Conservation (phyloP, 53 echinoderm and acorn worm genomes). For the Pentamera pediparva region DNA sequence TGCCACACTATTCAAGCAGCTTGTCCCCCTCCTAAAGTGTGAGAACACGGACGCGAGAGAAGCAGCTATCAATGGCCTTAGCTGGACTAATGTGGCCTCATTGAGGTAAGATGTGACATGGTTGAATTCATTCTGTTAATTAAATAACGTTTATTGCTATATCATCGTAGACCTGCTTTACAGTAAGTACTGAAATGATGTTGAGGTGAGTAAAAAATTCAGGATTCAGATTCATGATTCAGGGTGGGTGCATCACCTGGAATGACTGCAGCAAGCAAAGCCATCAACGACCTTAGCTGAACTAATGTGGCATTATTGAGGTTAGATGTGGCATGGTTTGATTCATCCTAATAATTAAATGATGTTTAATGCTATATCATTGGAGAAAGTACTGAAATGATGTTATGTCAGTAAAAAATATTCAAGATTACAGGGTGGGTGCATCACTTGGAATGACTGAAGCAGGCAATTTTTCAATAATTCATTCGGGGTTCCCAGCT, state of each 20-base stretch:
- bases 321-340: slow-evolving; percentile 14
- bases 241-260: too few relatives aligned
- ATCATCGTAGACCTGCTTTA: too few relatives aligned
- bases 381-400: neutral
- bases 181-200: too few relatives aligned
- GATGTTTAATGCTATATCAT: neutral
- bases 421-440: too few relatives aligned
- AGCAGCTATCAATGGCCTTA: slow-evolving; percentile 21
- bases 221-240: slow-evolving; percentile 65
- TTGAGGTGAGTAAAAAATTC: too few relatives aligned
- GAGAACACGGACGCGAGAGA: slow-evolving; percentile 40
- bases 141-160: too few relatives aligned
- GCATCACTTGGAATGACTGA: too few relatives aligned
- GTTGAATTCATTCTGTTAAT: too few relatives aligned
- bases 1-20: slow-evolving; percentile 84
- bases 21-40: slow-evolving; percentile 79
- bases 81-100: slow-evolving; percentile 27
- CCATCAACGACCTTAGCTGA: slow-evolving; percentile 81
- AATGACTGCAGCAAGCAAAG: too few relatives aligned
- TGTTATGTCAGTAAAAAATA: too few relatives aligned
- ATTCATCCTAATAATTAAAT: neutral
- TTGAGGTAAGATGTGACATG: slow-evolving; percentile 46
- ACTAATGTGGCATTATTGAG: slow-evolving; percentile 67
- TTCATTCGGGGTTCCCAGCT: too few relatives aligned
- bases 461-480: too few relatives aligned